Base-by-base conservation (phyloP, 2,113 vertebrate genomes). In the Oreochromis spilurus region DNA sequence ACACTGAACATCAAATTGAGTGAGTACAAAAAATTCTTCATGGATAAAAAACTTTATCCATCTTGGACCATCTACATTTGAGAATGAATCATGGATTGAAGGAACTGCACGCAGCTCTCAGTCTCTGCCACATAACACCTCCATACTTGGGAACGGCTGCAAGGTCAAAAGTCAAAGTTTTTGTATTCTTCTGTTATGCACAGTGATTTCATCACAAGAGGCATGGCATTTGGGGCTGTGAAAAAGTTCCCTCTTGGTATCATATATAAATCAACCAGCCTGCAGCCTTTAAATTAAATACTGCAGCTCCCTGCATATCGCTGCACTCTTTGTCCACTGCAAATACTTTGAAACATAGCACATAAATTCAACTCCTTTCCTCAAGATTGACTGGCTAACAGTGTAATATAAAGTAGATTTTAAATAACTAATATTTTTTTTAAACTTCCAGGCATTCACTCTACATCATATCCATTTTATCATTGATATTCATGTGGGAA, bases 401-500 rank as follows among this genome's bases (percentile, higher is more conserved):
- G 40, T 72, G 67, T 45, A 72, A 45, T 72, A 45, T 72, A 26
- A 1, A 72, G 65, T 40, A 45, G 40, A 75, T 29, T 75, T 75
- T 75, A 75, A 75, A 48, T 0, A 45, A 17, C 43, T 29, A 29
- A 29, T 50, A 75, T 75, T 75, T 19, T 6, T 43, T 43, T 43
- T 43, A 43, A 14, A 43, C 36, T 70, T 70, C 36, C 65, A 70
- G 36, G 65, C n/a, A 43, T 43, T 43, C 12, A 9, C 65, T 24
- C 38, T 5, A 9, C 38, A 24, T 43, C 21, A 70, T 9, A 70
- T 43, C 9, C 17, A 1, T 65, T 1, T 38, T 38, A 38, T 65
- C 60, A 65, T 38, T 2, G 0, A 0, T 48, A 16, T 72, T 26
- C 14, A 72, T 17, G 21, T 45, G 21, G 14, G 10, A 72, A 4